A percentile compares a stretch with the other conserved stretches of the same genome.
phyloP scores from a whole-genome alignment of 1,140 invertebrate species.

The Camponotus pennsylvanicus region DNA sequence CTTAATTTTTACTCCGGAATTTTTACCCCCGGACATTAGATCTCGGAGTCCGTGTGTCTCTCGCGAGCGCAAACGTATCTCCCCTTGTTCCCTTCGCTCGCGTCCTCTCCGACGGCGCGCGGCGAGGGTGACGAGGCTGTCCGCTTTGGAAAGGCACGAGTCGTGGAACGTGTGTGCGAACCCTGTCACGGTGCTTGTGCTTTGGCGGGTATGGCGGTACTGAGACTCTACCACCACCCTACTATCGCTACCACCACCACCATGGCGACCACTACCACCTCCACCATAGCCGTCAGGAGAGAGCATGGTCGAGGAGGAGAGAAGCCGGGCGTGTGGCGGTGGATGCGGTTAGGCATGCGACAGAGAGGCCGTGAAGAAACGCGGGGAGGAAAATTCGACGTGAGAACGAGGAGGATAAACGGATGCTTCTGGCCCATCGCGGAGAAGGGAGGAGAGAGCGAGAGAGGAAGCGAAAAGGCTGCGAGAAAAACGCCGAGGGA shows the following conservation, averaged over 20 bases:
- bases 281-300: constrained; percentile 31
- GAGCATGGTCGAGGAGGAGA: constrained; percentile 64
- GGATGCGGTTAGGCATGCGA: constrained; percentile 77
- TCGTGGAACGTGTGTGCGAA: constrained; percentile 54
- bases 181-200: constrained; percentile 79
- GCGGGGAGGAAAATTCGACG: constrained; percentile 79
- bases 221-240: constrained; percentile 75
- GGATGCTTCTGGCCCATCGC: constrained; percentile 37
- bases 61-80: neutral
- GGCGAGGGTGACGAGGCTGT: constrained; percentile 15
- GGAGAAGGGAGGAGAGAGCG: constrained; percentile 32
- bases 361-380: constrained; percentile 68
- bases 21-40: neutral
- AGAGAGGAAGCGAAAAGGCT: constrained; percentile 41
- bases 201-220: constrained; percentile 85
- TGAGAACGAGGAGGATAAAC: constrained; percentile 74
- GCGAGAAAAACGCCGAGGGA: constrained; percentile 35
- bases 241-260: constrained; percentile 60
- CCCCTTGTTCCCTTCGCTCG: neutral
- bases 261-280: constrained; percentile 27
- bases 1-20: constrained; percentile 6
- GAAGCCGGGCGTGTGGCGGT: constrained; percentile 72
- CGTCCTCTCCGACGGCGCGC: neutral
- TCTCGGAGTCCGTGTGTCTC: neutral
- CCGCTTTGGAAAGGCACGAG: constrained; percentile 40